These are phyloP conservation scores for Lagodon rhomboides DNA, from an alignment of 2,797 vertebrate species.

Conservation along the genomic window DNA sequence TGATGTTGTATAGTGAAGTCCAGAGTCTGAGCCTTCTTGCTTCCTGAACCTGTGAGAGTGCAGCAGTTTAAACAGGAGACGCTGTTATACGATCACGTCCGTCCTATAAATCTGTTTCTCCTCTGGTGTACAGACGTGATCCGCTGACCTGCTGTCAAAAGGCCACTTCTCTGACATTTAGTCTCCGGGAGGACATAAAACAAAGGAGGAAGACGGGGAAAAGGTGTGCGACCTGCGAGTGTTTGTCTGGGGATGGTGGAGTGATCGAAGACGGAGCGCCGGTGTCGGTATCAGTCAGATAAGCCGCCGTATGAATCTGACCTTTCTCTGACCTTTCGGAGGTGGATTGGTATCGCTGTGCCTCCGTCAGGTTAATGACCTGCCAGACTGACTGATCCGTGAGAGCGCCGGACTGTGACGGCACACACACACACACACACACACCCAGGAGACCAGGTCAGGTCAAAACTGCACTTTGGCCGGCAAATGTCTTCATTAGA, in stretches of 20 bases:
- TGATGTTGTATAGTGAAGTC: no score
- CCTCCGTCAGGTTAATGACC: slow-evolving; percentile 64
- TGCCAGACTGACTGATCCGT: slow-evolving; percentile 66
- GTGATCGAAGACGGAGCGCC: neutral
- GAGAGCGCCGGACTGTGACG: slow-evolving; percentile 32
- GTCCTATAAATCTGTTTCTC: neutral
- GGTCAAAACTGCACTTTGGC: neutral
- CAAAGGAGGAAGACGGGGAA: neutral
- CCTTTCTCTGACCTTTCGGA: slow-evolving; percentile 66
- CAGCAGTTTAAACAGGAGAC: slow-evolving; percentile 1
- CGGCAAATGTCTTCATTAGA: slow-evolving; percentile 16
- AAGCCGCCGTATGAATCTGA: slow-evolving; percentile 38
- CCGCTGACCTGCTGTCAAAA: slow-evolving; percentile 21
- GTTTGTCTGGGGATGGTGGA: neutral
- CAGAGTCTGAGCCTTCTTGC: no score
- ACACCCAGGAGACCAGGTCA: neutral
- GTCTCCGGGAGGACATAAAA: neutral
- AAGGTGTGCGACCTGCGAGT: neutral
- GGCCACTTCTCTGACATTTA: slow-evolving; percentile 21
- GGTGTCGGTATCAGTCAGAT: slow-evolving; percentile 23
- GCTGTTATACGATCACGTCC: neutral
- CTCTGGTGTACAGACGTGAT: neutral
- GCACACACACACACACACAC: slow-evolving; percentile 5
- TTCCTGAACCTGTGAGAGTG: neutral
- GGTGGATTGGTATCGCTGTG: slow-evolving; percentile 31